A percentile compares a stretch with the other conserved stretches of the same genome.
Evolutionary conservation across 2,888 invertebrate species (phyloP).

Genomic region (Drosophila prolongata): DNA sequence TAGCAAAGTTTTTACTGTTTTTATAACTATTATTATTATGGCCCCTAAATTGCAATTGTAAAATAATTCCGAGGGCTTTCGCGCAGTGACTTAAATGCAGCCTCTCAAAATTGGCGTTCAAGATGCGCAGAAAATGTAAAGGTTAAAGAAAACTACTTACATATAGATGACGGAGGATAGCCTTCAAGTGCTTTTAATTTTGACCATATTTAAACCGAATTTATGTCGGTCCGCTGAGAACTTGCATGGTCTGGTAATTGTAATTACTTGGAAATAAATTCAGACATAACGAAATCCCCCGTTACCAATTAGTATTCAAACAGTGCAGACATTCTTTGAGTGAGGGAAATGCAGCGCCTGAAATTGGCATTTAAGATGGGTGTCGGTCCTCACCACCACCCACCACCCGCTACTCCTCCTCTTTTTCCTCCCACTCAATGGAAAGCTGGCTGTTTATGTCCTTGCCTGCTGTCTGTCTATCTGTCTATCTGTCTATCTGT

Average conservation of each 20-base stretch:
- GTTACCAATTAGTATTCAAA: conserved; percentile 36
- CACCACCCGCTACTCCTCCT: neutral
- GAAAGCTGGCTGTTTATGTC: conserved; percentile 73
- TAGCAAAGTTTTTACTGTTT: no score
- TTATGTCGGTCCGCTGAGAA: conserved; percentile 1
- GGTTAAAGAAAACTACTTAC: neutral
- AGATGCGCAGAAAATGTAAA: conserved; percentile 7
- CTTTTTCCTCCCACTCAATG: neutral
- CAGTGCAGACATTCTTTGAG: conserved; percentile 20
- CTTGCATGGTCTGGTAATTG: conserved; percentile 9
- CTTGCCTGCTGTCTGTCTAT: conserved; percentile 3
- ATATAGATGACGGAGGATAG: neutral
- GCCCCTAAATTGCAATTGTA: no score
- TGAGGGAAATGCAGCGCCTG: conserved; percentile 60
- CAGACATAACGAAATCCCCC: conserved; percentile 13
- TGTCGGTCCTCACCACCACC: conserved; percentile 4
- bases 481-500: conserved; percentile 1
- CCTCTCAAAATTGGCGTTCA: conserved; percentile 9
- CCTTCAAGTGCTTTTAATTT: neutral
- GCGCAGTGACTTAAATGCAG: neutral
- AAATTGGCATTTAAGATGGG: conserved; percentile 68
- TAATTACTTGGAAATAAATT: conserved; percentile 31
- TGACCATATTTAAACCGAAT: neutral
- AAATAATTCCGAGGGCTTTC: neutral
- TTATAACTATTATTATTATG: no score